These are phyloP conservation scores for Polyommatus icarus DNA, from an alignment of 2,888 invertebrate genomes.

Conservation along the genomic window DNA sequence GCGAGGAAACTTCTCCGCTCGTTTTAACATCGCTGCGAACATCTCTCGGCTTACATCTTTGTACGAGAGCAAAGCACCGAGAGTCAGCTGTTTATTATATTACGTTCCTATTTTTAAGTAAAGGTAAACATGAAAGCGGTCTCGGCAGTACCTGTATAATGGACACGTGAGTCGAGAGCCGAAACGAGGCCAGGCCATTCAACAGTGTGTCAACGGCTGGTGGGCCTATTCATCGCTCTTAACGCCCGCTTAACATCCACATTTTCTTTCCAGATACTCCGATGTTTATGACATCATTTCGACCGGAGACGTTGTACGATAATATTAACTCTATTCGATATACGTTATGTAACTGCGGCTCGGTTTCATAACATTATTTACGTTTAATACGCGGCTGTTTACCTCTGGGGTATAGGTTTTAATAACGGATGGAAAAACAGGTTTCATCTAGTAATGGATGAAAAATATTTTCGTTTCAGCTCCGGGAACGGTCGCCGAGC, in stretches of 20 bases:
- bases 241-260: conserved; percentile 53
- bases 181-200: conserved; percentile 69
- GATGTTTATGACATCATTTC: conserved; percentile 33
- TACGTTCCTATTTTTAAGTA: conserved; percentile 31
- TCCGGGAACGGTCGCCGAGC: not conserved
- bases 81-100: not conserved
- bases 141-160: conserved; percentile 43
- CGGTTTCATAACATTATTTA: conserved; percentile 21
- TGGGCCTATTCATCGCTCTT: conserved; percentile 62
- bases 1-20: not conserved
- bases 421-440: conserved; percentile 26
- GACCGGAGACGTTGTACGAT: conserved; percentile 10
- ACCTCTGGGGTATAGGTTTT: conserved; percentile 17
- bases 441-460: conserved; percentile 25
- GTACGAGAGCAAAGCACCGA: not conserved
- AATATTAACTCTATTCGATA: conserved; percentile 9
- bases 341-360: conserved; percentile 24
- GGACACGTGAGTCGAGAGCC: conserved; percentile 59
- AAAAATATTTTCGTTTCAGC: conserved; percentile 24
- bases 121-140: conserved; percentile 34
- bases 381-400: conserved; percentile 22
- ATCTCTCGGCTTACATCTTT: not conserved
- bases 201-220: conserved; percentile 68
- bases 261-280: conserved; percentile 48
- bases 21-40: not conserved